Base-by-base conservation (phyloP, 2,797 vertebrate genomes). In the Rhynchotus rufescens region DNA sequence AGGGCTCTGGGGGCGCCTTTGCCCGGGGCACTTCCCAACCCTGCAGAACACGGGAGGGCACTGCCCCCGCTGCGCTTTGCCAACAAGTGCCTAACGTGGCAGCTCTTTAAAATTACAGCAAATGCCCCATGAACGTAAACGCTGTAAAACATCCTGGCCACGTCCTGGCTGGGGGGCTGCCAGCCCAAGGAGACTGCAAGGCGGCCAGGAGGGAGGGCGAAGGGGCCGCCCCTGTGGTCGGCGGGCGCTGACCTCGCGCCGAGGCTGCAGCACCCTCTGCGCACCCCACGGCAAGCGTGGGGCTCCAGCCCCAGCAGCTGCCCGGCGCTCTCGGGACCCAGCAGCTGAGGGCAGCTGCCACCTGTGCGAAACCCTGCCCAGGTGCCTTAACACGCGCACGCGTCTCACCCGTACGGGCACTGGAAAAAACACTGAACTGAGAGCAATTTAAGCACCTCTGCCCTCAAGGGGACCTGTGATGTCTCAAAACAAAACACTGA, bases 281-380 rank as follows among this genome's bases (percentile, higher is more conserved):
- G 77, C 19, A 12, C 52, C 69, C 80, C 40, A 30, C 45, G 36
- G 42, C 75, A 56, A 95, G 52, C 49, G 36, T n/a, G 85, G 74
- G 74, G 5, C 16, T 45, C 13, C 20, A 12, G 34, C 44, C 30
- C 76, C 52, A 74, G 65, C 44, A 86, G 25, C 40, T 40, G 40
- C 40, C 40, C 40, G 40, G 13, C 13, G 40, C 40, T 14, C 40
- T 40, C 40, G 13, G 40, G 40, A 40, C 40, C 40, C 40, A 40
- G 40, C 40, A 40, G 84, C 6, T 6, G 67, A 94, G 90, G 66
- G 60, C 62, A 51, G 4, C 0, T 0, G 0, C 10, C 45, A 30
- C 52, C 64, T 71, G 26, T 59, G 78, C 87, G 60, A 94, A 94
- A 93, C 76, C 90, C 68, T 88, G 64, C 56, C 80, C 68, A 54